A percentile compares a stretch with the other conserved stretches of the same genome.
These are phyloP conservation scores for Drosophila nikananu DNA, from an alignment of 1,140 invertebrate species.

Conservation along the genomic window DNA sequence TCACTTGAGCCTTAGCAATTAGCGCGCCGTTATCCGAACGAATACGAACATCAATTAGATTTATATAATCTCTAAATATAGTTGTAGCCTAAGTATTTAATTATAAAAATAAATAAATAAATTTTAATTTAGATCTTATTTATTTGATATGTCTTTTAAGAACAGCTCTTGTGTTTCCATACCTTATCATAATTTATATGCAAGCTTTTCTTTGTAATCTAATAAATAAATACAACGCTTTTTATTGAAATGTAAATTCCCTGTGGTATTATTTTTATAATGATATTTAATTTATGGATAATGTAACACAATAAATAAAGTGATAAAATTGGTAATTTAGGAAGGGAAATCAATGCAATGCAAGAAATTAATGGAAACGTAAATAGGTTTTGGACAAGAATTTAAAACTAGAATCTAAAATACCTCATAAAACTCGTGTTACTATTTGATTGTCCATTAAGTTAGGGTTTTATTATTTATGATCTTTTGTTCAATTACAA, in stretches of 20 bases:
- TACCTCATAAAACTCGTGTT: no score
- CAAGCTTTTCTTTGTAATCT: constrained; percentile 82
- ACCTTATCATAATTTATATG: constrained; percentile 82
- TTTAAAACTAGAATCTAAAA: no score
- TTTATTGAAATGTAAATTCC: constrained; percentile 75
- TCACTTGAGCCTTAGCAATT: constrained; percentile 83
- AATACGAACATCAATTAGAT: constrained; percentile 79
- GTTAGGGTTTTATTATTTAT: no score
- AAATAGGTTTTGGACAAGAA: no score
- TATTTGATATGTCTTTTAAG: constrained; percentile 82
- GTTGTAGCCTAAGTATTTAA: constrained; percentile 81
- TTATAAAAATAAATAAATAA: constrained; percentile 84
- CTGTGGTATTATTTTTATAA: background rate
- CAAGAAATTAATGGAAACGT: no score
- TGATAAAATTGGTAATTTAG: no score
- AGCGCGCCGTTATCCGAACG: constrained; percentile 55
- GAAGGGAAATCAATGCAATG: no score
- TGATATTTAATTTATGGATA: background rate
- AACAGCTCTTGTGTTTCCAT: constrained; percentile 83
- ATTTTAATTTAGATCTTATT: constrained; percentile 84
- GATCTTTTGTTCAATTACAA: no score
- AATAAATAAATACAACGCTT: constrained; percentile 82
- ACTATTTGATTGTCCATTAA: no score
- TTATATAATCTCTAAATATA: constrained; percentile 83
- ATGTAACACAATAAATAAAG: no score